phyloP scores from a whole-genome alignment of 1,140 invertebrate genomes.

The Nephila pilipes region DNA sequence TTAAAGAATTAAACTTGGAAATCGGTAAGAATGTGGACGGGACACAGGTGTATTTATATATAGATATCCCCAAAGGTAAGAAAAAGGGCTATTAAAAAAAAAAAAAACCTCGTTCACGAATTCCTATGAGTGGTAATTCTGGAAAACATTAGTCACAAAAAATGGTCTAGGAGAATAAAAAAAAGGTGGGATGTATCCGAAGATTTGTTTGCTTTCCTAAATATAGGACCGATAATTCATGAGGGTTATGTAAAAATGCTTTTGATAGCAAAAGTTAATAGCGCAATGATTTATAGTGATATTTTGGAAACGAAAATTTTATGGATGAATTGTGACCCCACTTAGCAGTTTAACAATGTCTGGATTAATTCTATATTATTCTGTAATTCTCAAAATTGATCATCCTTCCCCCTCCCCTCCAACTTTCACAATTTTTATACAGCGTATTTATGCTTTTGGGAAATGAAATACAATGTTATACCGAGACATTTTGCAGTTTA shows the following conservation, averaged over 20 bases:
- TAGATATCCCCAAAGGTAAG: neutral
- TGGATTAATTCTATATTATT: no score
- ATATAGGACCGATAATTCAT: neutral
- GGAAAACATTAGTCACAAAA: neutral
- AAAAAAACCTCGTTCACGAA: neutral
- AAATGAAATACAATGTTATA: no score
- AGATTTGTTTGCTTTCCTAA: neutral
- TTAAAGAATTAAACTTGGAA: slow-evolving; percentile 67
- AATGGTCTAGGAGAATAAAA: neutral
- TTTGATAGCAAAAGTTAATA: neutral
- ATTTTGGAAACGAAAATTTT: neutral
- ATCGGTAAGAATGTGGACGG: neutral
- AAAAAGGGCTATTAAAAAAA: neutral
- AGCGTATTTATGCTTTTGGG: no score
- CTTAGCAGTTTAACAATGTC: neutral
- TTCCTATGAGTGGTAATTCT: neutral
- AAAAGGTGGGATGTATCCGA: neutral
- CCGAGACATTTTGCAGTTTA: no score
- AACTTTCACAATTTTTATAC: no score
- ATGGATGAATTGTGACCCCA: neutral
- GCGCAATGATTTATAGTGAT: neutral
- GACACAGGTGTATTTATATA: slow-evolving; percentile 17
- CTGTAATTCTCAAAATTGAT: no score
- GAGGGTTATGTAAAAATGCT: neutral
- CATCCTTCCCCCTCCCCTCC: no score